A percentile compares a stretch with the other conserved stretches of the same genome.
Conservation (phyloP, 1,140 invertebrate species). For the Babylonia areolata region DNA sequence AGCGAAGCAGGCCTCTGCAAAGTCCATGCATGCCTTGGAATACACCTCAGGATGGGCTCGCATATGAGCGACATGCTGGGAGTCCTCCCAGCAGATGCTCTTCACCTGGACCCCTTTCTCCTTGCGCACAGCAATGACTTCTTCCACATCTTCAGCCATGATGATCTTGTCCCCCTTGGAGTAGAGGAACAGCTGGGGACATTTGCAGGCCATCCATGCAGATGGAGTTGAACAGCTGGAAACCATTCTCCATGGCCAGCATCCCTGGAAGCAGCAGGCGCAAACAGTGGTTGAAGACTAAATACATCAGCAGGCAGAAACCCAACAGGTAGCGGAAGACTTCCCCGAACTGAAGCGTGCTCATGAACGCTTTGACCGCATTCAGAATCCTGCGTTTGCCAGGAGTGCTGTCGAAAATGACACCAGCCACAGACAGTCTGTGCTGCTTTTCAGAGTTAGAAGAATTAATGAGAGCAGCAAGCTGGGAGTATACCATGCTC, state of each 20-base stretch:
- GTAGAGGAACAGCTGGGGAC: conserved; percentile 86
- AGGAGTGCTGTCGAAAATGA: conserved; percentile 86
- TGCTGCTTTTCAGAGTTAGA: conserved; percentile 52
- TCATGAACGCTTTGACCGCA: conserved; percentile 78
- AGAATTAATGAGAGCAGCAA: conserved; percentile 61
- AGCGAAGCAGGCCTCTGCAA: conserved; percentile 28
- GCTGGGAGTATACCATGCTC: conserved; percentile 72
- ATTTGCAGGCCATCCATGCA: conserved; percentile 77
- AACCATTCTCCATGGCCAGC: conserved; percentile 39
- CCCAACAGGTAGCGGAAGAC: conserved; percentile 62
- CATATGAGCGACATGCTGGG: conserved; percentile 84
- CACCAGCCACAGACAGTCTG: conserved; percentile 81
- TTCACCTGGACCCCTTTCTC: conserved; percentile 80
- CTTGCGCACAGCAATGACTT: conserved; percentile 76
- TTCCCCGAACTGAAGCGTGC: conserved; percentile 74
- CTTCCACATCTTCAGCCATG: conserved; percentile 76
- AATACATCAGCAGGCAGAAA: conserved; percentile 53
- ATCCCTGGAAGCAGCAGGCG: conserved; percentile 26
- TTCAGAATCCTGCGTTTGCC: conserved; percentile 80
- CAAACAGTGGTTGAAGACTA: conserved; percentile 48
- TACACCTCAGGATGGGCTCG: conserved; percentile 79
- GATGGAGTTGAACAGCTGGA: conserved; percentile 65
- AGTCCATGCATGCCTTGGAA: conserved; percentile 54
- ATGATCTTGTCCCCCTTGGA: conserved; percentile 83
- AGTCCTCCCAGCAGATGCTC: conserved; percentile 81